Base-by-base conservation (phyloP, 1,140 invertebrate species). In the Archivesica marissinica region DNA sequence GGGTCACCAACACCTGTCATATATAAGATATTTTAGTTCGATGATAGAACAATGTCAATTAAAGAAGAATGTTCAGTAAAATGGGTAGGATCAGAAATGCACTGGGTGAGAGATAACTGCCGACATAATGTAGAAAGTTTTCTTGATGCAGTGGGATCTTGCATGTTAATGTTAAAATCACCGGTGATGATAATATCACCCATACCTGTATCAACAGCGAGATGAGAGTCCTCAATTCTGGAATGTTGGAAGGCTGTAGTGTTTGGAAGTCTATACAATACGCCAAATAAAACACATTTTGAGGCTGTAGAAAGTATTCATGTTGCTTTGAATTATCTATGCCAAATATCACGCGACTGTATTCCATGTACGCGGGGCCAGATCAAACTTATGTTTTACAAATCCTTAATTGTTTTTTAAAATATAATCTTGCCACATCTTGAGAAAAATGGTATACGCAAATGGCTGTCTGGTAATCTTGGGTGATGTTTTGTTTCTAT, bases 211-310 rank as follows among this genome's bases (percentile, higher is more conserved):
- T 41, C 68, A 13, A 72, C 68, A 33, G 68, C 68, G 2, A 72
- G 68, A 72, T 72, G 68, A 2, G 11, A 72, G 41, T 72, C 41
- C 6, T 23, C 11, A 39, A 72, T 41, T 11, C 23, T 11, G 15
- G 6, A 6, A 23, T 74, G 70, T 41, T 6, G n/a, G 20, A 6
- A 4, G n/a, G 70, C 47, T 25, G 39, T 74, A n/a, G 70, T 74
- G 33, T 74, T 28, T 9, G 39, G 70, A 25, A n/a, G 70, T 52
- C 70, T 47, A 50, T 74, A 74, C 41, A 74, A 74, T 74, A 47
- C 70, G 4, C 70, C 70, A 30, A 74, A 74, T 13, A 52, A 30
- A 28, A 50, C 35, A 47, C 28, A 30, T 74, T 50, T 74, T 6
- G 1, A 50, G 4, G 47, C 11, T 25, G 28, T 47, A 30, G 28